Evolutionary conservation across 2,797 vertebrate genomes (phyloP).

Genomic region (Mormyrops attenuatus): DNA sequence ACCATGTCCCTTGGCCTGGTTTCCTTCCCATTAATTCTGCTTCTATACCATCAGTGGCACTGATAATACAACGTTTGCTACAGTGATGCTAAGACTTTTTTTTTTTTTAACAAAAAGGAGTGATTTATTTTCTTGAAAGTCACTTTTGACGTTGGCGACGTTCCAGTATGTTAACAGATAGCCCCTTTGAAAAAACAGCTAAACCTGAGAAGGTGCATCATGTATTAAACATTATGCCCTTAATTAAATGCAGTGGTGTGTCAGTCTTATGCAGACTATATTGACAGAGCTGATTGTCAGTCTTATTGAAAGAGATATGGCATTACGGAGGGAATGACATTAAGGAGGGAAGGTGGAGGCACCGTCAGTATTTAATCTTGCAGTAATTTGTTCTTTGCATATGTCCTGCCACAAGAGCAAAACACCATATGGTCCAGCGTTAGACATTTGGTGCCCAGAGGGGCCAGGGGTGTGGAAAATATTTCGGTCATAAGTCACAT

Average conservation of each 20-base stretch:
- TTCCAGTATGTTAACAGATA: background rate
- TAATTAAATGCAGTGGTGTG: background rate
- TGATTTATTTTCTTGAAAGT: slow-evolving; percentile 12
- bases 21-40: slow-evolving; percentile 23
- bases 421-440: background rate
- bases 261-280: background rate
- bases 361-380: background rate
- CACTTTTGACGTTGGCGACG: background rate
- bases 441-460: background rate
- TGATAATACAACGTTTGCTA: slow-evolving; percentile 10
- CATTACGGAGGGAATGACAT: background rate
- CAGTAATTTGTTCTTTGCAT: slow-evolving; percentile 4
- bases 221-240: background rate
- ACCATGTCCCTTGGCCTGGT: background rate
- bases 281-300: background rate
- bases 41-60: background rate
- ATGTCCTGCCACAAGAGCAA: background rate
- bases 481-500: background rate
- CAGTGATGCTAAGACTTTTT: background rate
- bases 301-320: background rate
- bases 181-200: background rate
- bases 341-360: background rate
- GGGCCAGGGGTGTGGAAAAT: background rate
- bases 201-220: background rate
- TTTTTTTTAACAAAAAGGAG: background rate